Conservation (phyloP, 2,113 vertebrate species). For the Python bivittatus region DNA sequence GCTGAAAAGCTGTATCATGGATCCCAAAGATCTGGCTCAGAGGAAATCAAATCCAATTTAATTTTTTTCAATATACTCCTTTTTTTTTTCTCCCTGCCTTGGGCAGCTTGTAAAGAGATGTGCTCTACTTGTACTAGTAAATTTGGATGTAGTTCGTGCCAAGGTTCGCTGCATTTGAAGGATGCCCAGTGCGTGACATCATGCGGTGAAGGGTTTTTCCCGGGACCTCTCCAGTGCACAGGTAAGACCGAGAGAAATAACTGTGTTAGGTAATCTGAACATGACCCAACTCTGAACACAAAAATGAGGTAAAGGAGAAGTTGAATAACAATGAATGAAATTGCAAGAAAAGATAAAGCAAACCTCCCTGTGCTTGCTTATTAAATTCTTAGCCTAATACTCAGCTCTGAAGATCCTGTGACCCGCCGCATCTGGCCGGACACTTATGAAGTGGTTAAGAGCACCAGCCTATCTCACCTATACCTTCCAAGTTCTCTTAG, state of each 20-base stretch:
- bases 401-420: neutral
- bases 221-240: constrained; percentile 73
- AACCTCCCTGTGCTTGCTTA: neutral
- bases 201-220: constrained; percentile 75
- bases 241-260: constrained; percentile 62
- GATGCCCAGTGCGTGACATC: constrained; percentile 73
- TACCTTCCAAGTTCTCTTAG: neutral
- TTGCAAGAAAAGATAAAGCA: neutral
- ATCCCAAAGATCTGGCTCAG: neutral
- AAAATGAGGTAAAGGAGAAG: neutral
- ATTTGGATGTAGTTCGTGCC: constrained; percentile 78
- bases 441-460: neutral
- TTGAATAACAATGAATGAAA: neutral
- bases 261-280: too few species aligned
- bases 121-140: constrained; percentile 74
- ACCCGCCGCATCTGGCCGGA: neutral
- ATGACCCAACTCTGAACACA: neutral
- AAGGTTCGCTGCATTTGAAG: constrained; percentile 67
- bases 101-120: constrained; percentile 76
- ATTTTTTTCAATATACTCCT: neutral
- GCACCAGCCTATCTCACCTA: neutral
- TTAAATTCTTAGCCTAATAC: neutral
- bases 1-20: neutral
- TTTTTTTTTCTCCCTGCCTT: neutral
- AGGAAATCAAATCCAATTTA: neutral